A percentile compares a stretch with the other conserved stretches of the same genome.
These are phyloP conservation scores for Percina caprodes DNA, from an alignment of 2,113 vertebrate species.

Conservation along the genomic window DNA sequence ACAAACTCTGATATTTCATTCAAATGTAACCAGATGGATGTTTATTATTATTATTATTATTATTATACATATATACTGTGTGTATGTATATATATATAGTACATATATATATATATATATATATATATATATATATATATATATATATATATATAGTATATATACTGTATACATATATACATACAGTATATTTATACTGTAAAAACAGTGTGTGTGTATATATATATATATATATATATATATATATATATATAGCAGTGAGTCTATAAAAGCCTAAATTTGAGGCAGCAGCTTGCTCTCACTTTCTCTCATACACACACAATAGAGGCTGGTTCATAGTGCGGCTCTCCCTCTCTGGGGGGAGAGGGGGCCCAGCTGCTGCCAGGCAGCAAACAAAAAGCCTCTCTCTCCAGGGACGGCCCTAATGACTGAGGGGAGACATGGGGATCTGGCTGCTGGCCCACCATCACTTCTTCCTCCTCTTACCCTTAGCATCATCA, in stretches of 20 bases:
- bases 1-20: background rate
- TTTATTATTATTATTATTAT: too few relatives aligned
- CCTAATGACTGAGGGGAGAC: constrained; percentile 66
- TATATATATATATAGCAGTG: background rate
- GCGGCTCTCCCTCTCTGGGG: constrained; percentile 18
- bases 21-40: background rate
- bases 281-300: background rate
- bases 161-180: too few relatives aligned
- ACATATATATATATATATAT: too few relatives aligned
- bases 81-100: too few relatives aligned
- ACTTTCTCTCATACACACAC: background rate
- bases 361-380: constrained; percentile 72
- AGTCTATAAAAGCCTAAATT: background rate
- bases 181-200: too few relatives aligned
- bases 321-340: constrained; percentile 25
- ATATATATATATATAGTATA: too few relatives aligned
- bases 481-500: constrained; percentile 26
- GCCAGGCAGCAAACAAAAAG: constrained; percentile 57
- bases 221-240: too few relatives aligned
- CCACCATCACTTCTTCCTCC: constrained; percentile 5
- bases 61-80: too few relatives aligned
- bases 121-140: too few relatives aligned
- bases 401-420: constrained; percentile 62
- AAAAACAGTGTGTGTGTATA: too few relatives aligned
- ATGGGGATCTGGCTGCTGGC: constrained; percentile 43